Base-by-base conservation (phyloP, 2,797 vertebrate species). In the Protosalanx chinensis region DNA sequence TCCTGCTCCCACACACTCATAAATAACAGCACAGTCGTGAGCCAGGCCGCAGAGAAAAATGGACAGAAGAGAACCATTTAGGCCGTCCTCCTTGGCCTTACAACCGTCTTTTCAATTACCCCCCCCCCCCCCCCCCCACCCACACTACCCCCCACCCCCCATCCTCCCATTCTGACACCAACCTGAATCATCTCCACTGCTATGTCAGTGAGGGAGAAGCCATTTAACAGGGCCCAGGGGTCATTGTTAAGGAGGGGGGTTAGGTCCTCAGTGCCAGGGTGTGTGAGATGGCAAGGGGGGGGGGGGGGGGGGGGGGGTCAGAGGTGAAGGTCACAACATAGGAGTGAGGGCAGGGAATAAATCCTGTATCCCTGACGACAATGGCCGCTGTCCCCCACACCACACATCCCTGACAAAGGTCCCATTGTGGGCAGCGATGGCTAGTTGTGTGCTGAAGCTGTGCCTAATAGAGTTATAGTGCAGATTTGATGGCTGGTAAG, bases 401-500 rank as follows among this genome's bases (percentile, higher is more conserved):
- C 41, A 13, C 41, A 46, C 88, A 80, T 64, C 67, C 59, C 85
- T 84, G 89, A 91, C 90, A 91, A 90, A 89, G 89, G 88, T 84
- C 80, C 82, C 85, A 89, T 90, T 91, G 89, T 91, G 80, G 87
- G 57, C 75, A 75, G 64, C 78, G 84, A 84, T 86, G 86, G 82
- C 85, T 86, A 85, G 84, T 87, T 87, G 87, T 88, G 88, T 88
- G 84, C 87, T 90, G 88, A 87, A 90, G 87, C 89, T 88, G 85
- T 87, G 89, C 89, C 89, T 90, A 89, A 91, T 90, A 89, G 90
- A 90, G 88, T 90, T 91, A 90, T 90, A 90, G 88, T 81, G 87
- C 84, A 84, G 87, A 87, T 89, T 84, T 81, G 89, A 87, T 84
- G 83, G 84, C 82, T 78, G 80, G 72, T 84, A 75, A 74, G 87